Conservation (phyloP, 2,113 vertebrate genomes). For the Laterallus jamaicensis region DNA sequence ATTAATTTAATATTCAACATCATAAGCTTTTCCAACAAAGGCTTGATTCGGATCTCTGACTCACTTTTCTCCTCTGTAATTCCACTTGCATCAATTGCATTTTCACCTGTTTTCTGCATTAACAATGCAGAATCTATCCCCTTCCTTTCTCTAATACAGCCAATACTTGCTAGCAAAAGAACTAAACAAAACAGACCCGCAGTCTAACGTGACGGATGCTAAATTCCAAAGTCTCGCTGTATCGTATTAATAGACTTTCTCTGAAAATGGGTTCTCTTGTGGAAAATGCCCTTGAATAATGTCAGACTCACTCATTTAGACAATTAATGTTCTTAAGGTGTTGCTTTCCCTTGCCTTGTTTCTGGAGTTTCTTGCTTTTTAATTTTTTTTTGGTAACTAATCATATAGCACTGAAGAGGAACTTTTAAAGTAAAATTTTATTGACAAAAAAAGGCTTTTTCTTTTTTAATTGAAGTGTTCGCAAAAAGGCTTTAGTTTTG, state of each 20-base stretch:
- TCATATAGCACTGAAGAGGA: not conserved
- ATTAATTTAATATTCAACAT: slow-evolving; percentile 51
- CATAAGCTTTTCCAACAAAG: slow-evolving; percentile 46
- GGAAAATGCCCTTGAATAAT: not conserved
- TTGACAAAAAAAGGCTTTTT: not conserved
- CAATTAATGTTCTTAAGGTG: not conserved
- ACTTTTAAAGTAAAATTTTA: not conserved
- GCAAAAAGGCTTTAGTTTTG: not conserved
- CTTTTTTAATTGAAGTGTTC: not conserved
- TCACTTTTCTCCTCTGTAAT: not conserved
- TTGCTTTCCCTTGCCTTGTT: not conserved
- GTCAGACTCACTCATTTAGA: not conserved
- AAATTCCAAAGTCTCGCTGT: not conserved
- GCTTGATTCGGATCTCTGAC: slow-evolving; percentile 19
- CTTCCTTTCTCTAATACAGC: not conserved
- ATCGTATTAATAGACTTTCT: not conserved
- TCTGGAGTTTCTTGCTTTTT: not conserved
- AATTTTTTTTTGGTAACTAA: not conserved
- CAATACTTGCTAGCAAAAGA: not conserved
- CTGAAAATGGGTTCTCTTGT: not conserved
- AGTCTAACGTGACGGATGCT: not conserved
- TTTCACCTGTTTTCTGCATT: not conserved
- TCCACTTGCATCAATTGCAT: not conserved
- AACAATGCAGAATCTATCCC: not conserved
- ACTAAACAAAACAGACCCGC: not conserved